A percentile compares a stretch with the other conserved stretches of the same genome.
Conservation (phyloP, 2,888 invertebrate genomes). For the Pycnomerus fuliginosus region DNA sequence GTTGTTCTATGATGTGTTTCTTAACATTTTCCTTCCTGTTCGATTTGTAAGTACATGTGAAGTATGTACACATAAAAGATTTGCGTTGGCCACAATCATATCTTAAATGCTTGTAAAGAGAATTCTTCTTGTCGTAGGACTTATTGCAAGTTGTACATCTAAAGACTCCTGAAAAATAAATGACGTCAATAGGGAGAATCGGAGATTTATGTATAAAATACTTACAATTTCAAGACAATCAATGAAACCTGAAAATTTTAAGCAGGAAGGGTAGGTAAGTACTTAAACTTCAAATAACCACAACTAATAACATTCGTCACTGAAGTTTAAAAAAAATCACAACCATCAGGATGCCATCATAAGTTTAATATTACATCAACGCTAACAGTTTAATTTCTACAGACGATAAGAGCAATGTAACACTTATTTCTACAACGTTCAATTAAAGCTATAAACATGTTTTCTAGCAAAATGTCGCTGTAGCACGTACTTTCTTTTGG, state of each 20-base stretch:
- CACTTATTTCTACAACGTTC: too few relatives aligned
- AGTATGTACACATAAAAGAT: constrained; percentile 22
- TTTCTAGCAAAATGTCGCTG: constrained; percentile 7
- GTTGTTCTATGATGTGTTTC: constrained; percentile 6
- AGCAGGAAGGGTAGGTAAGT: too few relatives aligned
- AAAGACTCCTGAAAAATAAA: neutral
- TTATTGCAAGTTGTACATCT: constrained; percentile 26
- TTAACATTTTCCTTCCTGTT: constrained; percentile 12
- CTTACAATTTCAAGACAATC: too few relatives aligned
- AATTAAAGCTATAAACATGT: too few relatives aligned
- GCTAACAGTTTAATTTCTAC: too few relatives aligned
- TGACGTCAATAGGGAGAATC: neutral
- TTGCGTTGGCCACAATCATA: constrained; percentile 26
- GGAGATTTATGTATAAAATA: neutral
- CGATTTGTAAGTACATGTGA: constrained; percentile 7
- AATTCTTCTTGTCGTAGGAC: constrained; percentile 21
- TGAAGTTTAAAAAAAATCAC: too few relatives aligned
- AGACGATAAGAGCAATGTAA: too few relatives aligned
- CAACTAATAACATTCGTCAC: too few relatives aligned
- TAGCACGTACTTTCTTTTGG: constrained; percentile 9
- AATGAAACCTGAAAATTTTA: too few relatives aligned
- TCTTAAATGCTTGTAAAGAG: constrained; percentile 25
- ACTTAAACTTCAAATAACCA: too few relatives aligned
- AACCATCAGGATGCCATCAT: too few relatives aligned
- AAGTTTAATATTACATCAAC: too few relatives aligned